Evolutionary conservation across 2,888 invertebrate species (phyloP).

Genomic region (Protonemura montana): DNA sequence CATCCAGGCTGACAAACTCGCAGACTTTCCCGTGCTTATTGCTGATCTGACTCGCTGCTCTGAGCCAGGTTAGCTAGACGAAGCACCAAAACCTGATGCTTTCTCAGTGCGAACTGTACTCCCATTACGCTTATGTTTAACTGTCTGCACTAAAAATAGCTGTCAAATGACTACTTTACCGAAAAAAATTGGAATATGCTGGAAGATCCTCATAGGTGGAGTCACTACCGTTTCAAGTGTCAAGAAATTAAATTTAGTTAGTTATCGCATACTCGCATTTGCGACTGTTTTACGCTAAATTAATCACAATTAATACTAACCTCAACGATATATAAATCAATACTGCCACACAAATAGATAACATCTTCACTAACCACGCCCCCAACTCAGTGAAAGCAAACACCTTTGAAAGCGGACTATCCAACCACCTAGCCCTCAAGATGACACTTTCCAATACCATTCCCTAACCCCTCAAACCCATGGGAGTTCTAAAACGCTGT

Average conservation of each 20-base stretch:
- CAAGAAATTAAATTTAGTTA: no score
- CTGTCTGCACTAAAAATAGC: no score
- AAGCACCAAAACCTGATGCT: neutral
- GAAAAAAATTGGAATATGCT: no score
- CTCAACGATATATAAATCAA: neutral
- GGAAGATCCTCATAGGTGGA: no score
- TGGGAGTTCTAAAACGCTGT: no score
- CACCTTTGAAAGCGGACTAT: neutral
- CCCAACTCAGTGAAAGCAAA: neutral
- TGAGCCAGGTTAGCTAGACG: neutral
- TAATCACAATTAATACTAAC: no score
- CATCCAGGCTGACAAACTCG: neutral
- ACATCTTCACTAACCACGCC: neutral
- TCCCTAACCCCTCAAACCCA: neutral
- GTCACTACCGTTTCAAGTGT: no score
- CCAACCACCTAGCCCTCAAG: slow-evolving; percentile 15
- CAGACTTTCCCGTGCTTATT: neutral
- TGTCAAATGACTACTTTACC: no score
- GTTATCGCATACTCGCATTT: no score
- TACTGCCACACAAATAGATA: neutral
- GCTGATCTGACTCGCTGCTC: neutral
- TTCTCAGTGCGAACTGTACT: no score
- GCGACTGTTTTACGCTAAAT: no score
- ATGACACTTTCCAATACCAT: neutral
- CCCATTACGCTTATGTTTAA: no score